Evolutionary conservation across 2,888 invertebrate genomes (phyloP).

Genomic region (Lasioglossum figueresi): DNA sequence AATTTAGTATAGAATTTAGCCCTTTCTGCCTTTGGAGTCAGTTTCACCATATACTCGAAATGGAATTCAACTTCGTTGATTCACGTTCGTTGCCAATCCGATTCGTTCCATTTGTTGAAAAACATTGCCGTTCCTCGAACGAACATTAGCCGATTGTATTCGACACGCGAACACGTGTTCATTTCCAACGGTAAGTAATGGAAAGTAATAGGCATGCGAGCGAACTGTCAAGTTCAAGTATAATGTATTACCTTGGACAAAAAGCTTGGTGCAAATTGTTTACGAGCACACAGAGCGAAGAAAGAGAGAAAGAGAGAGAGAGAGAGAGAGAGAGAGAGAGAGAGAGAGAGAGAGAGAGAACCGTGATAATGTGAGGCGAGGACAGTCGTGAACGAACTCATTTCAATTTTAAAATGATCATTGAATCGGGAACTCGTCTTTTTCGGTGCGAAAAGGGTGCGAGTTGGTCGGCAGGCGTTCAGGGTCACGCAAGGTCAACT

Average conservation of each 20-base stretch:
- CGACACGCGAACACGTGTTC: neutral
- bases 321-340: too few species aligned
- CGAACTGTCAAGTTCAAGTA: conserved; percentile 40
- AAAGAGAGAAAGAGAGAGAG: too few species aligned
- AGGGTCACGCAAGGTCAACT: conserved; percentile 2
- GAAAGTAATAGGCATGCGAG: conserved; percentile 17
- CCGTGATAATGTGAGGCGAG: neutral
- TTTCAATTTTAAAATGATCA: neutral
- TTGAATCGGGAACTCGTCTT: neutral
- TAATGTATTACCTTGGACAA: conserved; percentile 18
- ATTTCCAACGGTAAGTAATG: neutral
- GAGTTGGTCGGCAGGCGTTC: neutral
- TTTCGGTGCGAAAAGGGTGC: neutral
- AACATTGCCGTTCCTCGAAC: neutral
- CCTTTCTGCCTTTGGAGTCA: neutral
- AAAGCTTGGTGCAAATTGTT: conserved; percentile 5
- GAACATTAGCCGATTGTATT: neutral
- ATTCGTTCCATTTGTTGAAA: neutral
- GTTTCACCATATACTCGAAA: neutral
- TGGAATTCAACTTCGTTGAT: neutral
- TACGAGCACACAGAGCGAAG: neutral
- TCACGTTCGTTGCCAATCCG: neutral
- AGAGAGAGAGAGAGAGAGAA: neutral
- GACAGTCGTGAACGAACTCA: neutral
- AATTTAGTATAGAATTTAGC: neutral